Base-by-base conservation (phyloP, 2,113 vertebrate species). In the Burhinus bistriatus region DNA sequence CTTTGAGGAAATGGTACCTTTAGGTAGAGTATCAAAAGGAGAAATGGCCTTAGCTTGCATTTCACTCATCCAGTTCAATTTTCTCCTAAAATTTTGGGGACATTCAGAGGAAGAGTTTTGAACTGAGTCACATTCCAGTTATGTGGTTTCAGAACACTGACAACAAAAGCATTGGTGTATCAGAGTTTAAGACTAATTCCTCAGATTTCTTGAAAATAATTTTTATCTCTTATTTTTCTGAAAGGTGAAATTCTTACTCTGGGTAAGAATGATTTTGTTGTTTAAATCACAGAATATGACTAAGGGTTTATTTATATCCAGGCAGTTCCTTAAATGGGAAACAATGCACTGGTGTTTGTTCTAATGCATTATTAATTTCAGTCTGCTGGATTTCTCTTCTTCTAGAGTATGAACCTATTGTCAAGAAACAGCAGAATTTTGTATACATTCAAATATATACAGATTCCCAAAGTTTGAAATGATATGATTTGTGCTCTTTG, bases 281-380 rank as follows among this genome's bases (percentile, higher is more conserved):
- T 73, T 97, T 80, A 85, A 93, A 92, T 94, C 58, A 73, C 18
- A 84, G 78, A 87, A 64, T 78, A 64, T 72, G 68, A 90, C 34
- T 61, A 96, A 97, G 90, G 59, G n/a, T 86, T 95, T 97, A 84
- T 95, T 98, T 96, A 93, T 91, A 97, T 77, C 83, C 75, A 95
- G 51, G 69, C 94, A 83, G 77, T 70, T 96, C 95, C 96, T 96
- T 97, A 97, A 94, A 97, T 88, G 95, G 97, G 90, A 97, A 97
- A 95, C 96, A 97, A 96, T 88, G 95, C 93, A 20, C 69, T 94
- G 68, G 13, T 96, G 95, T 96, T 97, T 69, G n/a, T 94, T 83
- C 68, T 94, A 95, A 94, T 88, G 65, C 65, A 92, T 93, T 96
- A 97, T 96, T 97, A 82, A 97, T 96, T 96, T 97, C 86, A 91